These are phyloP conservation scores for Caenorhabditis sp. DNA, from an alignment of 2,888 invertebrate genomes.

Conservation along the genomic window DNA sequence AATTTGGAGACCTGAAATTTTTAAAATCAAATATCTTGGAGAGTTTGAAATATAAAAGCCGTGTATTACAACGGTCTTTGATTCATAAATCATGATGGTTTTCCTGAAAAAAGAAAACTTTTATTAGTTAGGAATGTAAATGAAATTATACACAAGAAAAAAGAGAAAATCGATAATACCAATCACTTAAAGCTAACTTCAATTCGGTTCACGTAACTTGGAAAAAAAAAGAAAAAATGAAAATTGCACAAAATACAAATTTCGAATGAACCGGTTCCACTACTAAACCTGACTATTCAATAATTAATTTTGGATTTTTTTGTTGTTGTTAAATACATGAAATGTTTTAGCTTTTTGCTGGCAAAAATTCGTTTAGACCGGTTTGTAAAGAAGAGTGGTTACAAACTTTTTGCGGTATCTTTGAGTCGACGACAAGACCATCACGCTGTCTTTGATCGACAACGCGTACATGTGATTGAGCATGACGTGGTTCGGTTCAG, in stretches of 20 bases:
- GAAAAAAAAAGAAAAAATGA: background rate
- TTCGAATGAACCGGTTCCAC: background rate
- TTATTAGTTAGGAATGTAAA: background rate
- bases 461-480: slow-evolving; percentile 97
- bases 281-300: background rate
- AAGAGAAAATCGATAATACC: background rate
- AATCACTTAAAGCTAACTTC: background rate
- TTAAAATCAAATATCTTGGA: no score
- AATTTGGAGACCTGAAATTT: background rate
- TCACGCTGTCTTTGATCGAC: slow-evolving; percentile 98
- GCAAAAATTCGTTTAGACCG: slow-evolving; percentile 77
- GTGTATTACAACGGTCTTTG: background rate
- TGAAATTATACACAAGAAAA: background rate
- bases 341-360: background rate
- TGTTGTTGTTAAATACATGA: background rate
- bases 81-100: background rate
- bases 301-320: background rate
- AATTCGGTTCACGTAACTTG: background rate
- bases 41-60: background rate
- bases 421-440: slow-evolving; percentile 98
- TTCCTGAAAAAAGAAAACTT: background rate
- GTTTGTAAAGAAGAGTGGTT: slow-evolving; percentile 95
- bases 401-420: slow-evolving; percentile 98
- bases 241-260: background rate
- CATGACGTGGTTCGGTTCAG: slow-evolving; percentile 99